Evolutionary conservation across 2,888 invertebrate species (phyloP).

Genomic region (Chaetogeoica ovagalla): DNA sequence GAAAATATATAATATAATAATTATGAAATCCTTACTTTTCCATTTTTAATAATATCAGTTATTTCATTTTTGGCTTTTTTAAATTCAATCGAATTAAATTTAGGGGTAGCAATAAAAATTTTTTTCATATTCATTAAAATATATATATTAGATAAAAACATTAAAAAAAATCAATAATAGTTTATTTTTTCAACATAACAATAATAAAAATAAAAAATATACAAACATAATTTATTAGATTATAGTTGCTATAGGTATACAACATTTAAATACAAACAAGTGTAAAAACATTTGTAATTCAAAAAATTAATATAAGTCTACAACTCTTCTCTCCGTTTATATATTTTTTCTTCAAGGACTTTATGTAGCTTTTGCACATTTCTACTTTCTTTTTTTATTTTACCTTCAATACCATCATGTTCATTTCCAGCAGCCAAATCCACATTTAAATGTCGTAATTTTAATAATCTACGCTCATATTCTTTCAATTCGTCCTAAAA

Average conservation of each 20-base stretch:
- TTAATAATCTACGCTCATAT: constrained; percentile 83
- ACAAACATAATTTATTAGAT: constrained; percentile 18
- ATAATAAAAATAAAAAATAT: neutral
- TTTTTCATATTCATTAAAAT: neutral
- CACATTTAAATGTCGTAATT: constrained; percentile 79
- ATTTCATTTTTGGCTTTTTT: neutral
- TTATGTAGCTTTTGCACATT: constrained; percentile 85
- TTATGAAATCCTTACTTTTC: constrained; percentile 14
- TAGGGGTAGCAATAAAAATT: constrained; percentile 12
- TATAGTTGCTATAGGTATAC: constrained; percentile 24
- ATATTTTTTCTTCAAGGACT: constrained; percentile 76
- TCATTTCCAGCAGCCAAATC: constrained; percentile 73
- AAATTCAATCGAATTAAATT: neutral
- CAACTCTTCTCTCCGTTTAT: constrained; percentile 72
- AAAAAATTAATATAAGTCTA: constrained; percentile 11
- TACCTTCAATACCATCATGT: constrained; percentile 71
- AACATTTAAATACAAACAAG: neutral
- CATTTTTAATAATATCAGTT: constrained; percentile 26
- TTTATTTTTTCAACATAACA: constrained; percentile 18
- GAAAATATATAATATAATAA: neutral
- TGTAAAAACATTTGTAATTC: constrained; percentile 3
- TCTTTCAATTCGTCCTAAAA: constrained; percentile 77
- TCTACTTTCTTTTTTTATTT: constrained; percentile 79
- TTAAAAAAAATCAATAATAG: neutral
- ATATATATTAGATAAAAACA: neutral